Conservation (phyloP, 2,113 vertebrate genomes). For the Dasyprocta punctata region DNA sequence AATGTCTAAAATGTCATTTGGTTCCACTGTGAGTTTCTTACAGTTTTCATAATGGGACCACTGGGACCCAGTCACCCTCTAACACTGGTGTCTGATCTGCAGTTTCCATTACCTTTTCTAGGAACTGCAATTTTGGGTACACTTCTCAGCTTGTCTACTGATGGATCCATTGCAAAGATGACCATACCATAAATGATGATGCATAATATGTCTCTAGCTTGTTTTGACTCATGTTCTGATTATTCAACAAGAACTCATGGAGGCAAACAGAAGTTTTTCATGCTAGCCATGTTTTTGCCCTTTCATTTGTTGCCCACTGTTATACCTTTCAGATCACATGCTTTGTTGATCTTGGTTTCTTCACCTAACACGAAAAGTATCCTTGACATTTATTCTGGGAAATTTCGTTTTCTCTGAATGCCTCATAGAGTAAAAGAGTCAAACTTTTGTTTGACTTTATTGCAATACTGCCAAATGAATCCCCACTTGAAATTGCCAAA, state of each 20-base stretch:
- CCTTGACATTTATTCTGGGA: background rate
- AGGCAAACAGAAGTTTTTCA: background rate
- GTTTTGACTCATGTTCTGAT: background rate
- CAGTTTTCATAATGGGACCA: background rate
- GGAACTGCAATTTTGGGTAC: background rate
- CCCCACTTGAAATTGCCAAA: background rate
- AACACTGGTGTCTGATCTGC: background rate
- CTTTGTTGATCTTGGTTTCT: background rate
- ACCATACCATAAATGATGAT: background rate
- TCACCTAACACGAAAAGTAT: background rate
- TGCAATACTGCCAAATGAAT: background rate
- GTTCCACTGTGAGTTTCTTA: background rate
- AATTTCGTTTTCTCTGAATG: background rate
- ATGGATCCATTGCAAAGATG: background rate
- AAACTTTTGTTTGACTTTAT: background rate
- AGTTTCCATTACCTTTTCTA: background rate
- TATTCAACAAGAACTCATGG: background rate
- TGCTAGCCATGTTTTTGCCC: background rate
- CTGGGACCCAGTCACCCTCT: background rate
- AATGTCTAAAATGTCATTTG: background rate
- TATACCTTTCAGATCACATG: background rate
- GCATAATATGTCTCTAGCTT: background rate
- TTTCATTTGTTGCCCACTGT: background rate
- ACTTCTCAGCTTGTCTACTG: background rate
- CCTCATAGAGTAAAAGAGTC: background rate